These are phyloP conservation scores for Antedon bifida DNA, from an alignment of 35 echinoderm and acorn worm genomes.

Conservation along the genomic window DNA sequence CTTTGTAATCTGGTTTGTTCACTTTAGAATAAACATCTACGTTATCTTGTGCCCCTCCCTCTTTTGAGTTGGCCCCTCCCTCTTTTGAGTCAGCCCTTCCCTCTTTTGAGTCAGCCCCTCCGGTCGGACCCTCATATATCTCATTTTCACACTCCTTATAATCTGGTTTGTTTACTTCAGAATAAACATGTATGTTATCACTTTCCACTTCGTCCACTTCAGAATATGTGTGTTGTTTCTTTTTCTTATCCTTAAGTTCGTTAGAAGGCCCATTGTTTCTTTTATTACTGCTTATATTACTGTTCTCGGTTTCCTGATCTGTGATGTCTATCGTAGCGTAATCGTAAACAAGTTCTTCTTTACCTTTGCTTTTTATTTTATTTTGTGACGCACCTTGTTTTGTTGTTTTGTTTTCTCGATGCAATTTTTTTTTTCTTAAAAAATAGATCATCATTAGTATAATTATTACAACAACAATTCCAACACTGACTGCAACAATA, in stretches of 20 bases:
- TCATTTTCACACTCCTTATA: too few relatives aligned
- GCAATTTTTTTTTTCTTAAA: not conserved
- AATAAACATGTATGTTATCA: too few relatives aligned
- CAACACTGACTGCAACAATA: not conserved
- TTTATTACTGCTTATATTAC: not conserved
- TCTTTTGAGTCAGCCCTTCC: too few relatives aligned
- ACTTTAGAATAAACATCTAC: too few relatives aligned
- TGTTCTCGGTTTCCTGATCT: not conserved
- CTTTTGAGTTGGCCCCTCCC: too few relatives aligned
- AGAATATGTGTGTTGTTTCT: too few relatives aligned
- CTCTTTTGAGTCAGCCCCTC: too few relatives aligned
- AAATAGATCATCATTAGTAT: not conserved
- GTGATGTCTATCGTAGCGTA: not conserved
- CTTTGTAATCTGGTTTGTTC: too few relatives aligned
- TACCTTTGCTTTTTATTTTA: not conserved
- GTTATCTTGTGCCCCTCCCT: too few relatives aligned
- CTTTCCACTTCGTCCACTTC: too few relatives aligned
- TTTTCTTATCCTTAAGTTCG: not conserved
- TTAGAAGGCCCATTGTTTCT: not conserved
- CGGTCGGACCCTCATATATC: too few relatives aligned
- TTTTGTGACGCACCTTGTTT: not conserved
- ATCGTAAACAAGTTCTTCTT: not conserved
- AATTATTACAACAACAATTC: not conserved
- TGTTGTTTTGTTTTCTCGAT: not conserved
- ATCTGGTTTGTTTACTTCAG: too few relatives aligned